Percentiles rank a stretch among this genome's conserved stretches.
phyloP scores from a whole-genome alignment of 2,113 vertebrate genomes.

The Perca schrenkii region DNA sequence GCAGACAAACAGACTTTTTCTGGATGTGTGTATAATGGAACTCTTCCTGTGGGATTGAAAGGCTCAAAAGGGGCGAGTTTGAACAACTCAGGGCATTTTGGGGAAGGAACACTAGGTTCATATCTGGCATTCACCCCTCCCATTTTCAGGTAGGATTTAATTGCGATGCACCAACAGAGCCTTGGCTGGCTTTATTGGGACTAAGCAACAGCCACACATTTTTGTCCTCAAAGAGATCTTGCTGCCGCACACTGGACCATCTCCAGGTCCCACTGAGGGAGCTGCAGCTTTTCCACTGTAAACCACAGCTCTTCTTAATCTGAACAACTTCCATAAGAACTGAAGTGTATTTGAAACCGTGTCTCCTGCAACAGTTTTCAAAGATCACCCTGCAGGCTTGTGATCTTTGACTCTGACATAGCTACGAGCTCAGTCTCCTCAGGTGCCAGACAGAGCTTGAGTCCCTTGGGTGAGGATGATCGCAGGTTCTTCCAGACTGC shows the following conservation, averaged over 20 bases:
- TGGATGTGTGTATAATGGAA: slow-evolving; percentile 2
- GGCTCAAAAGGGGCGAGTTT: background rate
- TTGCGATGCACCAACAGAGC: slow-evolving; percentile 2
- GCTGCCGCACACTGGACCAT: slow-evolving; percentile 1
- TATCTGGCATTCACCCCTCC: background rate
- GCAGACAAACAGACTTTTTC: slow-evolving; percentile 5
- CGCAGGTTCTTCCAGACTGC: slow-evolving; percentile 7
- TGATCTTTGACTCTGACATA: slow-evolving; percentile 2
- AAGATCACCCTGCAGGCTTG: slow-evolving; percentile 11
- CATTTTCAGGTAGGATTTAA: background rate
- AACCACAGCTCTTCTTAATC: slow-evolving; percentile 16
- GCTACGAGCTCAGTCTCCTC: slow-evolving; percentile 8
- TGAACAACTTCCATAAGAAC: slow-evolving; percentile 9
- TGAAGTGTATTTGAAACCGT: background rate
- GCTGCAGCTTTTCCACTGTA: slow-evolving; percentile 22
- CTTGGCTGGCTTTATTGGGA: background rate
- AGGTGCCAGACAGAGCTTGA: slow-evolving; percentile 15
- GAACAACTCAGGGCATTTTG: background rate
- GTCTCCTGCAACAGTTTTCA: slow-evolving; percentile 27
- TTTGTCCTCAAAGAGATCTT: background rate
- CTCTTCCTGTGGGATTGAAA: background rate
- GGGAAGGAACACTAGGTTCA: background rate
- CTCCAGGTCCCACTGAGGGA: slow-evolving; percentile 39
- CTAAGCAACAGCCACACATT: slow-evolving; percentile 1
- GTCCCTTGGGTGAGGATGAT: slow-evolving; percentile 6